Conservation (phyloP, 2,113 vertebrate species). For the Strigops habroptila region DNA sequence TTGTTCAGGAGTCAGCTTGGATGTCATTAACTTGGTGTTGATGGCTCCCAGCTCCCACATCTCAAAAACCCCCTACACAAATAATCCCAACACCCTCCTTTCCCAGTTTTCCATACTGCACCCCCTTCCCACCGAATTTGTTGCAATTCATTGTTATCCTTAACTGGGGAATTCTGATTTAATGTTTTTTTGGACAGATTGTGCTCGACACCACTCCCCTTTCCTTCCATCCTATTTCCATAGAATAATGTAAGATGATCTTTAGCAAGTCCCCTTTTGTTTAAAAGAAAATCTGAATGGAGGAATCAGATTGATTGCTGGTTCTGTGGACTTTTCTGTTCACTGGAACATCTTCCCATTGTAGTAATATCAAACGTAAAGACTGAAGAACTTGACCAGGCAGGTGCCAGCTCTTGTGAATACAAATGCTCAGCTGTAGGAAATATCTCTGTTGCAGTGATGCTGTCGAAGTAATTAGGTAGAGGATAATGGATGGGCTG, state of each 20-base stretch:
- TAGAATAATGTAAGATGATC: neutral
- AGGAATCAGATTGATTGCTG: neutral
- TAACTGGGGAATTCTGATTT: neutral
- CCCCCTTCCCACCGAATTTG: neutral
- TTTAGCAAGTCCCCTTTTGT: neutral
- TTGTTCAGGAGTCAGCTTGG: neutral
- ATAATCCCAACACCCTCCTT: neutral
- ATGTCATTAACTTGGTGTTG: neutral
- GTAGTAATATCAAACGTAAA: slow-evolving; percentile 4
- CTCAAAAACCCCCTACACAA: neutral
- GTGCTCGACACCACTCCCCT: neutral
- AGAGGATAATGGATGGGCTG: neutral
- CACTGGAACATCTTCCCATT: neutral
- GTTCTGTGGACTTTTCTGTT: neutral
- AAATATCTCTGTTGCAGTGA: neutral
- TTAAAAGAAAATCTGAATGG: neutral
- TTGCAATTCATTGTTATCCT: neutral
- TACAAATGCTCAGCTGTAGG: neutral
- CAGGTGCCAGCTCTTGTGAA: slow-evolving; percentile 1
- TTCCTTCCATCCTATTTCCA: neutral
- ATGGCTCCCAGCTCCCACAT: neutral
- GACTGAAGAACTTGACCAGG: neutral
- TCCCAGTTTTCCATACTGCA: neutral
- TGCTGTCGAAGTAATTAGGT: neutral
- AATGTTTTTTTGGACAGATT: neutral